Percentiles rank a stretch among this genome's conserved stretches.
Conservation (phyloP, 2,797 vertebrate species). For the Rhincodon typus region DNA sequence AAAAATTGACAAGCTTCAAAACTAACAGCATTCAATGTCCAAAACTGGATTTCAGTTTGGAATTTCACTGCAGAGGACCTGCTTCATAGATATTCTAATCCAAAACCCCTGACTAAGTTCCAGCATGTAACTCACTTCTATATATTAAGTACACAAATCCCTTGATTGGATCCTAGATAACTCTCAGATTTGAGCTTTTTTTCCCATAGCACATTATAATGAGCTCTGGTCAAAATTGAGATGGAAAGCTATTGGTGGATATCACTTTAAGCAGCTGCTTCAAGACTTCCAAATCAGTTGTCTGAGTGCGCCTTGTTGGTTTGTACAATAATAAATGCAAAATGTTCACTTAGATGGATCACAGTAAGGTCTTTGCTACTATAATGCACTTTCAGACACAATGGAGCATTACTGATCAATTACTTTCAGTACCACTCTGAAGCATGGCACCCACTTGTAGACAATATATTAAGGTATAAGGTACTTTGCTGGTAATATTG, state of each 20-base stretch:
- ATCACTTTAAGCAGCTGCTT: background rate
- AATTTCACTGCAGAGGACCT: background rate
- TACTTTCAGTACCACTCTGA: background rate
- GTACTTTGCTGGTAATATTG: background rate
- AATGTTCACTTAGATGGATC: background rate
- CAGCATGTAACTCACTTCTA: background rate
- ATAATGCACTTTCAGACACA: background rate
- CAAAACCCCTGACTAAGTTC: background rate
- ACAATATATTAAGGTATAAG: background rate
- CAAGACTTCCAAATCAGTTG: background rate
- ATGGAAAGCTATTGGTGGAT: background rate
- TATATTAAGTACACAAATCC: background rate
- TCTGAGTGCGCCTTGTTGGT: background rate
- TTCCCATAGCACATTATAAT: background rate
- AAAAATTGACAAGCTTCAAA: background rate
- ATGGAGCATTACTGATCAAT: background rate
- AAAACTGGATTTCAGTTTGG: background rate
- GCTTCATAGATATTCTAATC: background rate
- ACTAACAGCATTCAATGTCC: background rate
- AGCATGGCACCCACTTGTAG: background rate
- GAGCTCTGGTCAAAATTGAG: background rate
- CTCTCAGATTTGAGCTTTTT: background rate
- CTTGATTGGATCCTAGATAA: background rate
- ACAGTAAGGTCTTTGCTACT: background rate
- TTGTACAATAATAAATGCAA: constrained; percentile 5